These are phyloP conservation scores for Malaclemys terrapin DNA, from an alignment of 2,113 vertebrate genomes.

Conservation along the genomic window DNA sequence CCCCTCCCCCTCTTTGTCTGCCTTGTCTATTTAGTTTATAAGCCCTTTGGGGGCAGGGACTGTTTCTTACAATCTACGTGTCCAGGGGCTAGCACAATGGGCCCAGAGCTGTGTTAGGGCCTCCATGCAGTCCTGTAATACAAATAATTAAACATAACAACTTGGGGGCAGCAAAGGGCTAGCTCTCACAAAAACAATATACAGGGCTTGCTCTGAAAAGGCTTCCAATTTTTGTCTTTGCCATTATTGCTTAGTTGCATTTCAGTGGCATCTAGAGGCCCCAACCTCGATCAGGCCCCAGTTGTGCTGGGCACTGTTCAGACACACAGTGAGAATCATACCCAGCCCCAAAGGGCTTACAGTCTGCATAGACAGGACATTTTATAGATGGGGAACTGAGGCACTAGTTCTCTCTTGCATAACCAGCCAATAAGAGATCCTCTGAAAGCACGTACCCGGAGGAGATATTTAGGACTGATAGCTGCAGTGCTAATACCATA, in stretches of 20 bases:
- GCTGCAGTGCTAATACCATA: not conserved
- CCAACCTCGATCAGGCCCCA: not conserved
- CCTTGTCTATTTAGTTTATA: not conserved
- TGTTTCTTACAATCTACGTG: not conserved
- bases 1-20: not conserved
- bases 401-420: not conserved
- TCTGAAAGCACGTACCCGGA: not conserved
- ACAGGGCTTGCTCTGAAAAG: not conserved
- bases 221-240: conserved; percentile 32
- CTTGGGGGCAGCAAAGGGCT: not conserved
- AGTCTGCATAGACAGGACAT: not conserved
- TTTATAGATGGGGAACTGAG: not conserved
- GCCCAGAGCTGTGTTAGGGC: not conserved
- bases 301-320: not conserved
- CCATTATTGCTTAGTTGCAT: not conserved
- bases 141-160: not conserved
- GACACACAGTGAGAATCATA: not conserved
- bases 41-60: not conserved
- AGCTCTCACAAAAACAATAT: not conserved
- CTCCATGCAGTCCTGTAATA: not conserved
- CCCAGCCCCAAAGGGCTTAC: not conserved
- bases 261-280: not conserved
- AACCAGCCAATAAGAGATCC: not conserved
- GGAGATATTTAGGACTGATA: not conserved
- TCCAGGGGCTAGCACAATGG: not conserved